A percentile compares a stretch with the other conserved stretches of the same genome.
phyloP scores from a whole-genome alignment of 2,888 invertebrate species.

The Trilocha varians region DNA sequence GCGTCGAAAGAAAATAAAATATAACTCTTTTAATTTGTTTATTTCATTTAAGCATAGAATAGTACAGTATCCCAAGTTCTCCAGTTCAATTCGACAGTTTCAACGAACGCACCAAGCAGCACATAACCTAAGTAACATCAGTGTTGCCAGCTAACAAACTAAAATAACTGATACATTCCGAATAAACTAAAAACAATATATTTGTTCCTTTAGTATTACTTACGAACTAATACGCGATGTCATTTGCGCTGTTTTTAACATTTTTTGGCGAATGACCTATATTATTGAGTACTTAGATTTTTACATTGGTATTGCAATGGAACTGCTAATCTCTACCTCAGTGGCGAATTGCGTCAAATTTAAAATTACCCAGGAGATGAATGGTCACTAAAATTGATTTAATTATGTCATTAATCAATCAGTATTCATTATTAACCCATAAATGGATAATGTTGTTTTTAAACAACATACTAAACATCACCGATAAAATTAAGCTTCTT shows the following conservation, averaged over 20 bases:
- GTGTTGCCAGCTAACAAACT: conserved; percentile 19
- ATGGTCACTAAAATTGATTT: no score
- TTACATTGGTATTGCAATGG: no score
- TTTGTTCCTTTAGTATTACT: neutral
- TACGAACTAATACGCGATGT: neutral
- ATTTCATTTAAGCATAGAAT: conserved; percentile 72
- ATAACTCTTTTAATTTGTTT: conserved; percentile 62
- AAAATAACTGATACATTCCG: neutral
- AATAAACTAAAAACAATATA: conserved; percentile 21
- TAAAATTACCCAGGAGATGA: no score
- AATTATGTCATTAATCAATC: no score
- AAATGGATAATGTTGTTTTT: no score
- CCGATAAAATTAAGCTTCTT: no score
- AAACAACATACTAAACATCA: no score
- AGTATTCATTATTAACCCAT: no score
- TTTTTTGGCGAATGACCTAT: neutral
- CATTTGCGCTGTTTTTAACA: neutral
- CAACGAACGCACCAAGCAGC: conserved; percentile 45
- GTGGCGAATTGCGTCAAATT: no score
- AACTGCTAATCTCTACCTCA: no score
- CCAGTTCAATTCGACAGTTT: conserved; percentile 55
- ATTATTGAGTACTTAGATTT: neutral
- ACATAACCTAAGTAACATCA: conserved; percentile 32
- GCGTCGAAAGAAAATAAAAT: conserved; percentile 19
- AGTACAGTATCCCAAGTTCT: conserved; percentile 64